Conservation (phyloP, 2,797 vertebrate genomes). For the Podarcis lilfordi region DNA sequence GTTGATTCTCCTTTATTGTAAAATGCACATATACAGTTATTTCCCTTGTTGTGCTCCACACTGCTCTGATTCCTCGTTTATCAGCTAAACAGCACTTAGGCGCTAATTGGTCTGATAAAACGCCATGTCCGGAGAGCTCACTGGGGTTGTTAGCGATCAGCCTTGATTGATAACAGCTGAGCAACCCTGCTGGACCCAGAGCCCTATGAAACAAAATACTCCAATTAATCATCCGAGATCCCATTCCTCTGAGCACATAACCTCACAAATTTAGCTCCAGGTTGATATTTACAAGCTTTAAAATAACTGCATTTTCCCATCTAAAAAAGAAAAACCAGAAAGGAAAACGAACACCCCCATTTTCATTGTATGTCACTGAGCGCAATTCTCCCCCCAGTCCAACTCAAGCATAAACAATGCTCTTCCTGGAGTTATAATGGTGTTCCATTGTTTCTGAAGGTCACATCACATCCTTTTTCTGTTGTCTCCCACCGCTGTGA, state of each 20-base stretch:
- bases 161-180: slow-evolving; percentile 13
- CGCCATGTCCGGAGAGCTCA: not conserved
- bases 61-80: not conserved
- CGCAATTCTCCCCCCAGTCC: not conserved
- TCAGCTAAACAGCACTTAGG: slow-evolving; percentile 8
- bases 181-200: not conserved
- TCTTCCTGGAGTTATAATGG: not conserved
- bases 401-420: not conserved
- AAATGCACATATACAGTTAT: not conserved
- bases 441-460: not conserved
- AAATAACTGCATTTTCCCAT: not conserved
- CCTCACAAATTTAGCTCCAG: not conserved
- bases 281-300: not conserved
- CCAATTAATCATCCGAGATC: slow-evolving; percentile 4
- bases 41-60: not conserved
- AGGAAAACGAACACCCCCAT: not conserved
- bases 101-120: slow-evolving; percentile 23
- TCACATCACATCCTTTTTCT: not conserved
- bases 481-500: not conserved
- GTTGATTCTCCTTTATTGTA: not conserved
- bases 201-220: not conserved
- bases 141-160: not conserved
- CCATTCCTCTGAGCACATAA: not conserved
- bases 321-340: not conserved
- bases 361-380: not conserved